phyloP scores from a whole-genome alignment of 2,888 invertebrate species.

The Nomada ruficornis region DNA sequence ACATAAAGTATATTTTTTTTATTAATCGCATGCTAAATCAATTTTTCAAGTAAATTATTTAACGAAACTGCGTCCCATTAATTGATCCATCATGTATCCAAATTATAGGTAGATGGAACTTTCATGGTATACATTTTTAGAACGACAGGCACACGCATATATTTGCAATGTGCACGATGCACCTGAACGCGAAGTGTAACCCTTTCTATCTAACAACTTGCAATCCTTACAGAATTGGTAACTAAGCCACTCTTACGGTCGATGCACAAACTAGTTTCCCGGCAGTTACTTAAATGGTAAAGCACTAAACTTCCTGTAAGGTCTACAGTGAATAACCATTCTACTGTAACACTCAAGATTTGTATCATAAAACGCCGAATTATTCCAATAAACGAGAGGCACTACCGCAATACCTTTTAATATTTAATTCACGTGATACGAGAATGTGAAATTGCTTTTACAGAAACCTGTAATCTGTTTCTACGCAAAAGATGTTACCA shows the following conservation, averaged over 20 bases:
- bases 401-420: neutral
- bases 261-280: conserved; percentile 74
- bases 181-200: neutral
- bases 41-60: too few species aligned
- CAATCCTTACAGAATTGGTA: conserved; percentile 65
- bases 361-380: neutral
- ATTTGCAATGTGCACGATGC: neutral
- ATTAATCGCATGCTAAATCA: too few species aligned
- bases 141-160: too few species aligned
- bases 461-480: neutral
- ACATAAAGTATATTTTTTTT: too few species aligned
- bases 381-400: neutral
- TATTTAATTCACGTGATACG: neutral
- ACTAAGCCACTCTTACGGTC: conserved; percentile 80
- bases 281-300: conserved; percentile 70
- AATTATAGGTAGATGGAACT: too few species aligned
- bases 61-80: too few species aligned
- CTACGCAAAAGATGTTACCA: too few species aligned
- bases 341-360: neutral
- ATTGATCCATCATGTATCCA: too few species aligned
- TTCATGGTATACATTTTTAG: too few species aligned
- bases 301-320: conserved; percentile 56
- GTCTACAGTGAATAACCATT: conserved; percentile 43
- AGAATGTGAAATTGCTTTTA: neutral
- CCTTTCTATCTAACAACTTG: neutral